Base-by-base conservation (phyloP, 2,888 invertebrate genomes). In the Ischnus inquisitorius region DNA sequence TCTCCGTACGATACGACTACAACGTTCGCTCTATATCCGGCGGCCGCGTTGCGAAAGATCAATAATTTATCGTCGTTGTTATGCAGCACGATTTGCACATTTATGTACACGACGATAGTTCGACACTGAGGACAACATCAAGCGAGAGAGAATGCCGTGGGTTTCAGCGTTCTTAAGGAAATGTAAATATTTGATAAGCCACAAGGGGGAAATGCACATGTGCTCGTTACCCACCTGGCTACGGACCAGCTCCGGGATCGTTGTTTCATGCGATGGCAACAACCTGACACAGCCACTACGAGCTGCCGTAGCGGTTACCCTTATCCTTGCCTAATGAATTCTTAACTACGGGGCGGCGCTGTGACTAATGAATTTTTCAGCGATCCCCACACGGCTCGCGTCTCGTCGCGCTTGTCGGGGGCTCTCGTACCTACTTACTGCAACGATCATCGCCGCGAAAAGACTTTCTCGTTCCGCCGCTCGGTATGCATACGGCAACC, bases 131-230 rank as follows among this genome's bases (percentile, higher is more conserved):
- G 43, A 43, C 22, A 41, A 57, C 39, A 16, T 43, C 12, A 46
- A 10, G 14, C 22, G 25, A 25, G 72, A 25, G 72, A 25, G 28
- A 72, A 57, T 16, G 43, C 22, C 4, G 57, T 22, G 46, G 71
- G 81, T 74, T 81, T 74, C 77, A 51, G 64, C 64, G 74, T 81
- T 84, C 81, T 84, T 81, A 81, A 84, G 81, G 68, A 84, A 68
- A 62, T 81, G 69, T 84, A 81, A 84, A 84, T 84, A 84, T 84
- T 84, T 81, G 84, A 81, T 68, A 74, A 46, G 43, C 46, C 84
- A 64, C 81, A 46, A 68, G 84, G 78, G 84, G 74, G 74, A 68
- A 68, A 48, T 81, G 78, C 84, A 84, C 76, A 77, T 81, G 81
- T 54, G 78, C 78, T 84, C 84, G 84, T 84, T 84, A 78, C 46